Evolutionary conservation across 1,140 invertebrate genomes (phyloP).

Genomic region (Bathynomus jamesi): DNA sequence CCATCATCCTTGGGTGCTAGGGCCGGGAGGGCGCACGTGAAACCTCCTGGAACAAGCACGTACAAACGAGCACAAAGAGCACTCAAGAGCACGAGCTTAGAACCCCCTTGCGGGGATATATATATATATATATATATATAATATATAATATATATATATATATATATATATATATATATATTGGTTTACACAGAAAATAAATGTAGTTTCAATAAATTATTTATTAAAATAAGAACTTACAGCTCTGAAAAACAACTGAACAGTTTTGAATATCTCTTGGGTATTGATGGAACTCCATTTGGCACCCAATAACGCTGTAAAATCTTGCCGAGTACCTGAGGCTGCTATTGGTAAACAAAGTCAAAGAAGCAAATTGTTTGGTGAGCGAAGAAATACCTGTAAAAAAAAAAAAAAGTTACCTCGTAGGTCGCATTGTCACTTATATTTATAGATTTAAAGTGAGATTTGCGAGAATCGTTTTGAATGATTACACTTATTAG

Average conservation of each 20-base stretch:
- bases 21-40: too few relatives aligned
- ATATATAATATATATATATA: too few relatives aligned
- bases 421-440: not conserved
- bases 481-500: not conserved
- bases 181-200: too few relatives aligned
- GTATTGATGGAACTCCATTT: constrained; percentile 76
- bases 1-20: too few relatives aligned
- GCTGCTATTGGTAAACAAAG: constrained; percentile 66
- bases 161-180: too few relatives aligned
- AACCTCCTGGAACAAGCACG: too few relatives aligned
- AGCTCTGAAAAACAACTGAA: constrained; percentile 70
- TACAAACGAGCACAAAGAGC: too few relatives aligned
- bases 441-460: not conserved
- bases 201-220: too few relatives aligned
- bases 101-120: too few relatives aligned
- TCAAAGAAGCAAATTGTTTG: constrained; percentile 69
- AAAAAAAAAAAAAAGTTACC: constrained; percentile 25
- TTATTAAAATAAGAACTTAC: constrained; percentile 51
- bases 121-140: too few relatives aligned
- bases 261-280: constrained; percentile 77
- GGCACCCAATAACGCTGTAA: constrained; percentile 73
- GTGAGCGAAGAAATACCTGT: constrained; percentile 67
- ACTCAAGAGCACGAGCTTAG: too few relatives aligned
- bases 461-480: not conserved
- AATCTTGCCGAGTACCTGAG: constrained; percentile 66